Percentiles rank a stretch among this genome's conserved stretches.
phyloP scores from a whole-genome alignment of 2,797 vertebrate genomes.

The Phoeniculus purpureus region DNA sequence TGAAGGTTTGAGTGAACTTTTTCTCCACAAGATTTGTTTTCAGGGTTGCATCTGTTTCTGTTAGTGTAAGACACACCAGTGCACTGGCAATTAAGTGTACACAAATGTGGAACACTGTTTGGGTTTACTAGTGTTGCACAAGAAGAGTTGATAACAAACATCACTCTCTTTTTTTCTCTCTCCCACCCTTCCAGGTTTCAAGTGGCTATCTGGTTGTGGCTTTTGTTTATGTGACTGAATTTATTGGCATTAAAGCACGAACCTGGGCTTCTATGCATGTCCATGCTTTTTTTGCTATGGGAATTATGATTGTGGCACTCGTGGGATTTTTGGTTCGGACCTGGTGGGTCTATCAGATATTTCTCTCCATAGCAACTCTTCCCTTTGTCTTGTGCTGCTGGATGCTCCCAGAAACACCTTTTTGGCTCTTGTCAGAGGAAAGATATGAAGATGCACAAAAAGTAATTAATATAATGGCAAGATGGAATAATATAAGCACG shows the following conservation, averaged over 20 bases:
- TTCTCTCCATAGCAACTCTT: conserved; percentile 86
- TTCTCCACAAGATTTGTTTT: not conserved
- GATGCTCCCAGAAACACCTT: conserved; percentile 93
- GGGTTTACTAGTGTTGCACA: not conserved
- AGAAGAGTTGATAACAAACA: not conserved
- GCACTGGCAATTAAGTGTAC: rapidly evolving
- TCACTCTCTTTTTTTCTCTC: conserved; percentile 20
- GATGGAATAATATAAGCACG: conserved; percentile 82
- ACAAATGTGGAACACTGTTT: not conserved
- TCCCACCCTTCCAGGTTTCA: conserved; percentile 79
- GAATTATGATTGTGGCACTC: conserved; percentile 90
- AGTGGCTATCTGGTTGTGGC: conserved; percentile 94
- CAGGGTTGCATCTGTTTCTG: not conserved
- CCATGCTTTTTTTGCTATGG: conserved; percentile 90
- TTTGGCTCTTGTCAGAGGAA: conserved; percentile 90
- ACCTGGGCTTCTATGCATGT: conserved; percentile 94
- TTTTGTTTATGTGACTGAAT: conserved; percentile 95
- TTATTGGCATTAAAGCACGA: conserved; percentile 89
- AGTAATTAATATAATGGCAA: conserved; percentile 85
- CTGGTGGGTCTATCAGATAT: conserved; percentile 94
- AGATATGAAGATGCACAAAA: conserved; percentile 83
- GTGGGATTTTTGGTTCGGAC: conserved; percentile 88
- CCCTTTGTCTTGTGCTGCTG: conserved; percentile 93
- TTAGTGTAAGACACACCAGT: not conserved
- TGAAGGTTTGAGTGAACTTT: not conserved